phyloP scores from a whole-genome alignment of 2,888 invertebrate species.

The Hydriomena furcata region DNA sequence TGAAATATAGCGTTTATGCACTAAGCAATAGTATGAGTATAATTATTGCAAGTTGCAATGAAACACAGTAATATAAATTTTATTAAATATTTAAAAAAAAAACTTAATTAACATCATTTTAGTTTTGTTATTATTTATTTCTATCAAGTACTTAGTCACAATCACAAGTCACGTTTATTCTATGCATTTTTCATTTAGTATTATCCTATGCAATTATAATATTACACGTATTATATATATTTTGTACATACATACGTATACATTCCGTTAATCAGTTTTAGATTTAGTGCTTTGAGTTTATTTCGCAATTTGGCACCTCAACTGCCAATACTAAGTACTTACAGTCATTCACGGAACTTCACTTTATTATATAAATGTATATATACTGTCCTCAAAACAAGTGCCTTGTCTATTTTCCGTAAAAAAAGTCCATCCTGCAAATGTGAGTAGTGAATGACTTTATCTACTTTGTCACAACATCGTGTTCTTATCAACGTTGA shows the following conservation, averaged over 20 bases:
- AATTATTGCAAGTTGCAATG: too few species aligned
- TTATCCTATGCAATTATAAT: too few species aligned
- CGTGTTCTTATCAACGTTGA: constrained; percentile 31
- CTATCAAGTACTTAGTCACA: too few species aligned
- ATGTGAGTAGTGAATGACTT: constrained; percentile 22
- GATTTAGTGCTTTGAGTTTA: constrained; percentile 19
- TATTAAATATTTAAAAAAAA: too few species aligned
- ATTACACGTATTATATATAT: neutral
- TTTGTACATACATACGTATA: neutral
- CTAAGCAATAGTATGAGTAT: too few species aligned
- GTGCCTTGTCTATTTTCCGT: constrained; percentile 9
- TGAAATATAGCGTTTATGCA: too few species aligned
- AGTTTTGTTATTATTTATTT: too few species aligned
- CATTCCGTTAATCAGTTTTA: constrained; percentile 14
- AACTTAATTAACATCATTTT: too few species aligned
- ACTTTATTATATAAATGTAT: constrained; percentile 4
- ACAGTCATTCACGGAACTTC: constrained; percentile 21
- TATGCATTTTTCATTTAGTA: too few species aligned
- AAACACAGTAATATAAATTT: too few species aligned
- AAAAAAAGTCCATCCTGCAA: neutral
- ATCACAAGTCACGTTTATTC: too few species aligned
- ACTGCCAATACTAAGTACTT: constrained; percentile 26
- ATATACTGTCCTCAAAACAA: neutral
- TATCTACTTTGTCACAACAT: constrained; percentile 38
- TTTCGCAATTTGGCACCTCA: constrained; percentile 25